phyloP scores from a whole-genome alignment of 2,797 vertebrate genomes.

The Hippopotamyrus pictus region DNA sequence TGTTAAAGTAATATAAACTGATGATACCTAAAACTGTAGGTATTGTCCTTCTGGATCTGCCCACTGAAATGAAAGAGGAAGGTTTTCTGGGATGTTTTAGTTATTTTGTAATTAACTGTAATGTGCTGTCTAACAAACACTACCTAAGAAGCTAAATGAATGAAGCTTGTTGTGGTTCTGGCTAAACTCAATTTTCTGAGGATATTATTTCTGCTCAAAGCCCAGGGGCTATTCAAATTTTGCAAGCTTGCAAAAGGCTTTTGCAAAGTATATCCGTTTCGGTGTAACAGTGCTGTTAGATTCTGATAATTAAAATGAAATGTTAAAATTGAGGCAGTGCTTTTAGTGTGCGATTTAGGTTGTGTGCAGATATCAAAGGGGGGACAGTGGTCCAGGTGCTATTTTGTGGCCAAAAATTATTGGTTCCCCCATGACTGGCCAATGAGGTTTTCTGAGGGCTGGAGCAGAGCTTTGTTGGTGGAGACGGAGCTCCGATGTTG shows the following conservation, averaged over 20 bases:
- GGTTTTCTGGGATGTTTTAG: not conserved
- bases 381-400: not conserved
- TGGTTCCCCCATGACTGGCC: not conserved
- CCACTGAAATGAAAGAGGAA: not conserved
- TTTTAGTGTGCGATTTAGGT: not conserved
- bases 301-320: not conserved
- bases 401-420: not conserved
- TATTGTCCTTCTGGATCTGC: not conserved
- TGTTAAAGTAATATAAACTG: not conserved
- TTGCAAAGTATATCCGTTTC: not conserved
- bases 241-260: not conserved
- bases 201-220: constrained; percentile 3
- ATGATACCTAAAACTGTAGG: not conserved
- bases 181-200: not conserved
- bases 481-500: not conserved
- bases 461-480: not conserved
- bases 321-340: not conserved
- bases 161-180: not conserved
- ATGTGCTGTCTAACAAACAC: not conserved
- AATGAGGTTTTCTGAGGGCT: not conserved
- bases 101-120: not conserved
- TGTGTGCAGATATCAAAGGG: not conserved
- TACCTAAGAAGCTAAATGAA: not conserved
- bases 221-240: not conserved
- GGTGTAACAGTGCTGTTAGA: not conserved